phyloP scores from a whole-genome alignment of 2,113 vertebrate species.

The Trichechus manatus region DNA sequence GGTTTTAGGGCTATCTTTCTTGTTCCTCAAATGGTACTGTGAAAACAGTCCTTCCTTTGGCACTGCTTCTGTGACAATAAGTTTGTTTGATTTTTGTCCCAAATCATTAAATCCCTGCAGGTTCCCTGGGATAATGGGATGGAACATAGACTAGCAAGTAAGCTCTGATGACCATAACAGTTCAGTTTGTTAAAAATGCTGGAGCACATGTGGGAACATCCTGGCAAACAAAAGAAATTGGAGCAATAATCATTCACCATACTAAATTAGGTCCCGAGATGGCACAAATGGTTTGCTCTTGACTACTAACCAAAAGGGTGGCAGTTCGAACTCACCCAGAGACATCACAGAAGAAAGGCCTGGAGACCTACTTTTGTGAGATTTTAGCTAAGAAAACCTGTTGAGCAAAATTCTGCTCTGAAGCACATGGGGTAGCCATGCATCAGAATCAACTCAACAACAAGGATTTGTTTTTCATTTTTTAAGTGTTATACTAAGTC shows the following conservation, averaged over 20 bases:
- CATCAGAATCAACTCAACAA: too few relatives aligned
- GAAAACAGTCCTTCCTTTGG: not conserved
- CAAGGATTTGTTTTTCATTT: too few relatives aligned
- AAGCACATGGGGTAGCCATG: too few relatives aligned
- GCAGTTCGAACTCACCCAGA: too few relatives aligned
- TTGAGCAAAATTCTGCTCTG: too few relatives aligned
- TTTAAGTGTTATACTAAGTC: too few relatives aligned
- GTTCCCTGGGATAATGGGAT: not conserved
- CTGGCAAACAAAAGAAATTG: not conserved
- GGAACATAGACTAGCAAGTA: not conserved
- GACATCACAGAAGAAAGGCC: too few relatives aligned
- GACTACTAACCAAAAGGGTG: too few relatives aligned
- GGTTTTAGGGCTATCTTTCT: not conserved
- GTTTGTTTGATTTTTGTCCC: not conserved
- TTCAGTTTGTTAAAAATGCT: not conserved
- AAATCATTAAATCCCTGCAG: not conserved
- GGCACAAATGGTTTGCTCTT: too few relatives aligned
- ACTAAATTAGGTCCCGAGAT: not conserved
- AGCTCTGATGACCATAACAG: not conserved
- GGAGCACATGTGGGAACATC: not conserved
- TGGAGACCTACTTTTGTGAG: too few relatives aligned
- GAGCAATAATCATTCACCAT: not conserved
- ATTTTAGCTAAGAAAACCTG: too few relatives aligned
- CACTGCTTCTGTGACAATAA: not conserved
- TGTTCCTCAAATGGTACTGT: not conserved